Evolutionary conservation across 2,888 invertebrate genomes (phyloP).

Genomic region (Diogma glabrata): DNA sequence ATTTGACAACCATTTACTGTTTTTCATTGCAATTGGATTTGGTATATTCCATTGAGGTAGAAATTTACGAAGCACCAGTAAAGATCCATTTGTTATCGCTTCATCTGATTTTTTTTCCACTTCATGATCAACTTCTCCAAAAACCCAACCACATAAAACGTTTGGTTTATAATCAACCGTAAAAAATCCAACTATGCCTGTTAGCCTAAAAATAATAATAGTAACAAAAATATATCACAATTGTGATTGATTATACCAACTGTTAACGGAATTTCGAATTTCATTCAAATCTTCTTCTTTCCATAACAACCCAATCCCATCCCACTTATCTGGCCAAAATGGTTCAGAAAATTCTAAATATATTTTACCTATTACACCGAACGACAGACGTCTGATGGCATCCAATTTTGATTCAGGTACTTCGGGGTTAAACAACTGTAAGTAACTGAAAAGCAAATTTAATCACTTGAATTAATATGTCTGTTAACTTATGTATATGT

Average conservation of each 20-base stretch:
- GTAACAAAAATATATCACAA: no score
- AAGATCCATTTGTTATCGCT: slow-evolving; percentile 31
- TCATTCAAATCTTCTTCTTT: slow-evolving; percentile 36
- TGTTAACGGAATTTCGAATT: no score
- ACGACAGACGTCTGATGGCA: slow-evolving; percentile 42
- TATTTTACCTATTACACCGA: slow-evolving; percentile 52
- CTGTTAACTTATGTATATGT: no score
- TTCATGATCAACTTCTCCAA: slow-evolving; percentile 46
- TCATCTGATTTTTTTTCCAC: slow-evolving; percentile 49
- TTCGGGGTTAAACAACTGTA: slow-evolving; percentile 37
- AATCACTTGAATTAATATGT: no score
- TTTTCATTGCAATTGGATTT: slow-evolving; percentile 23
- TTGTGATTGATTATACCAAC: no score
- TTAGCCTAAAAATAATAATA: no score
- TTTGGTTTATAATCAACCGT: slow-evolving; percentile 48
- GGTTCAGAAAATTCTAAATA: slow-evolving; percentile 45
- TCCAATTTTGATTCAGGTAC: slow-evolving; percentile 39
- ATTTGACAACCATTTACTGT: slow-evolving; percentile 52
- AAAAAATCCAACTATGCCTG: slow-evolving; percentile 59
- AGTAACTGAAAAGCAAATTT: no score
- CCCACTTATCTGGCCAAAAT: slow-evolving; percentile 45
- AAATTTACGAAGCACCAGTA: slow-evolving; percentile 32
- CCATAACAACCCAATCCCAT: slow-evolving; percentile 48
- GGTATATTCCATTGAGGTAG: slow-evolving; percentile 30
- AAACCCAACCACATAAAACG: slow-evolving; percentile 55